These are phyloP conservation scores for Dyspetes luteomarginatus DNA, from an alignment of 2,888 invertebrate species.

Conservation along the genomic window DNA sequence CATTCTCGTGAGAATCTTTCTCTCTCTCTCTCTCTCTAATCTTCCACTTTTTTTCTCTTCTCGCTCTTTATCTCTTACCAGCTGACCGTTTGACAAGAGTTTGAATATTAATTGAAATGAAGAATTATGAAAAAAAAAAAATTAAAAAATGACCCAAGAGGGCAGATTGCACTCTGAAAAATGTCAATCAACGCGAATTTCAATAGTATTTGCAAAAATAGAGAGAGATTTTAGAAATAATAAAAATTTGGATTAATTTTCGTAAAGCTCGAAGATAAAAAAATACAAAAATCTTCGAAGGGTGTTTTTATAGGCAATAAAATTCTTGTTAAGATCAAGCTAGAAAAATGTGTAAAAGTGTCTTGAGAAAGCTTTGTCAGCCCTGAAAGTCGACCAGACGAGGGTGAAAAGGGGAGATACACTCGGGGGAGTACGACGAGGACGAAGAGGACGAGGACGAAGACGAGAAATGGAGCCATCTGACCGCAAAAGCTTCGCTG, in stretches of 20 bases:
- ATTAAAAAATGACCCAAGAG: not conserved
- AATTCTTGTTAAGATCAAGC: no score
- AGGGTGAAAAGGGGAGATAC: constrained; percentile 18
- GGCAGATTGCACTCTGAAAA: no score
- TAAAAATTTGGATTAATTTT: no score
- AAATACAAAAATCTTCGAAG: no score
- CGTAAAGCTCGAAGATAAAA: no score
- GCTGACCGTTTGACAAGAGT: constrained; percentile 15
- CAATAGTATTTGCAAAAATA: no score
- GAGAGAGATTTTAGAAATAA: no score
- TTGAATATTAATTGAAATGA: constrained; percentile 35
- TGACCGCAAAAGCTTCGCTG: constrained; percentile 53
- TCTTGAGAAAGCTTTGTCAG: constrained; percentile 19
- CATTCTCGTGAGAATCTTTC: constrained; percentile 25
- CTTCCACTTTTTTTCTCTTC: not conserved
- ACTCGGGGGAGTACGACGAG: constrained; percentile 63
- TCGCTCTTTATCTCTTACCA: not conserved
- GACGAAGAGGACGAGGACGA: no score
- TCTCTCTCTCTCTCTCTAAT: not conserved
- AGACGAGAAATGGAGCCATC: constrained; percentile 67
- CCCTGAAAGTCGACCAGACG: constrained; percentile 4
- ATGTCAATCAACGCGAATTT: no score
- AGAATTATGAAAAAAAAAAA: not conserved
- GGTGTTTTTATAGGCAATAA: no score
- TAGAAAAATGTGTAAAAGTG: no score